Evolutionary conservation across 2,888 invertebrate genomes (phyloP).

Genomic region (Norana najaformis): DNA sequence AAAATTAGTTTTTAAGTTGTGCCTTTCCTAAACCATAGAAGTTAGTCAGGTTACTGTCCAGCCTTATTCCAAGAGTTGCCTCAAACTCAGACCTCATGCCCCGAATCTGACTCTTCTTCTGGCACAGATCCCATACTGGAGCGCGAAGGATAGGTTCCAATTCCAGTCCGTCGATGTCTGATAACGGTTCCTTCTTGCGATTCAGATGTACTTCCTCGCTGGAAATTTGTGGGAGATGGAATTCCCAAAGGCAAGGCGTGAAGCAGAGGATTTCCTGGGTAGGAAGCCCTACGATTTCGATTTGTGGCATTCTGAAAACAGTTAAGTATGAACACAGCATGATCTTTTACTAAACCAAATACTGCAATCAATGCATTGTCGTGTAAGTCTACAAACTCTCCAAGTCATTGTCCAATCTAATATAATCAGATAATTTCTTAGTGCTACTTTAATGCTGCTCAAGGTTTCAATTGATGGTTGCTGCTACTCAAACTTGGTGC

Average conservation of each 20-base stretch:
- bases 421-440: not conserved
- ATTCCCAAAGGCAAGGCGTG: not conserved
- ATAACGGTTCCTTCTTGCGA: not conserved
- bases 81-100: not conserved
- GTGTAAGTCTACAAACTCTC: not conserved
- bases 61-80: not conserved
- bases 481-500: not conserved
- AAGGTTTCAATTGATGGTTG: not conserved
- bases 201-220: not conserved
- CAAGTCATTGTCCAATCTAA: not conserved
- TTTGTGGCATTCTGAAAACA: not conserved
- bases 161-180: not conserved
- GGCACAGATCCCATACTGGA: constrained; percentile 26
- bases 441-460: not conserved
- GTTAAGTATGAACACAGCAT: not conserved
- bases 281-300: not conserved
- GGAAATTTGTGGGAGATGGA: not conserved
- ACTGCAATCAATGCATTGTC: not conserved
- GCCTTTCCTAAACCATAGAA: not conserved
- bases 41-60: no score
- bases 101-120: constrained; percentile 21
- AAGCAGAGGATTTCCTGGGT: not conserved
- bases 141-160: not conserved
- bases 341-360: not conserved
- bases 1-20: not conserved